A percentile compares a stretch with the other conserved stretches of the same genome.
Evolutionary conservation across 2,797 vertebrate species (phyloP).

Genomic region (Agapornis canus): DNA sequence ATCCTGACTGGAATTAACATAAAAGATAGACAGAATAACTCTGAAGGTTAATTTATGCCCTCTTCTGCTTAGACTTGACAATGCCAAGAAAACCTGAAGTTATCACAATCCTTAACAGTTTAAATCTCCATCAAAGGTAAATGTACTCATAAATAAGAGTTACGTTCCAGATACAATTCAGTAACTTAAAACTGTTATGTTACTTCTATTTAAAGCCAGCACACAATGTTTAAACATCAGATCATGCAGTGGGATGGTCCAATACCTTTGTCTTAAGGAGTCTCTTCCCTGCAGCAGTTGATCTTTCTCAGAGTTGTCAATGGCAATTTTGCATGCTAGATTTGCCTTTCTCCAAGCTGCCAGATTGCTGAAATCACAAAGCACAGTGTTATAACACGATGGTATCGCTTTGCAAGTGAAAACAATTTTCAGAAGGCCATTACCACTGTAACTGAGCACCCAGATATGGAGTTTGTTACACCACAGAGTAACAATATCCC

Average conservation of each 20-base stretch:
- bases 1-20: background rate
- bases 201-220: background rate
- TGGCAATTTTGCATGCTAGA: conserved; percentile 91
- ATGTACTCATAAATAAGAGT: background rate
- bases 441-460: background rate
- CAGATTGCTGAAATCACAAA: conserved; percentile 87
- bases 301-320: conserved; percentile 93
- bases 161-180: background rate
- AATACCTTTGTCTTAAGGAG: conserved; percentile 86
- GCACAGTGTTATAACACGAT: background rate
- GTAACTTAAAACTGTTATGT: background rate
- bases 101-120: background rate
- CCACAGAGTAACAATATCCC: background rate
- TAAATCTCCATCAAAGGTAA: background rate
- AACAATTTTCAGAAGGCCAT: background rate
- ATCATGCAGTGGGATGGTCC: background rate
- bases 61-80: background rate
- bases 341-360: conserved; percentile 96
- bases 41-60: background rate
- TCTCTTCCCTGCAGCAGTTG: conserved; percentile 86
- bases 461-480: background rate
- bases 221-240: background rate
- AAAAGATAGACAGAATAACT: background rate
- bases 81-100: background rate
- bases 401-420: background rate